Conservation (phyloP, 2,113 vertebrate genomes). For the Cromileptes altivelis region DNA sequence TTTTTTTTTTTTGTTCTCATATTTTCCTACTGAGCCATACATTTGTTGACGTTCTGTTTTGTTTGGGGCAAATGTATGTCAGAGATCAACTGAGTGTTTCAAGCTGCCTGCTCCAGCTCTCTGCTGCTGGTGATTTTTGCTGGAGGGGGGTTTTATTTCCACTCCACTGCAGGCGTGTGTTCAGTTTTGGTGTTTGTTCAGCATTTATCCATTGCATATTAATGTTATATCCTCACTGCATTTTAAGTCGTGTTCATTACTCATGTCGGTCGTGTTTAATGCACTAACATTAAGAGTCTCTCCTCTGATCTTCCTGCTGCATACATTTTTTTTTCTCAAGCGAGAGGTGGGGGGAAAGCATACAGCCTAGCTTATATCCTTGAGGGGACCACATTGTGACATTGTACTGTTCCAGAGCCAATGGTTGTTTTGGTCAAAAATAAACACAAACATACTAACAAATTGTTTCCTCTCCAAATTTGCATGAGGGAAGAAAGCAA, state of each 20-base stretch:
- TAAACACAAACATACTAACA: slow-evolving; percentile 36
- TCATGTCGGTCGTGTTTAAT: slow-evolving; percentile 28
- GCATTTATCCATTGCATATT: slow-evolving; percentile 48
- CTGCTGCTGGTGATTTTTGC: slow-evolving; percentile 23
- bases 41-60: slow-evolving; percentile 59
- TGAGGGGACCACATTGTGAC: slow-evolving; percentile 62
- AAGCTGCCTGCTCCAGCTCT: slow-evolving; percentile 33
- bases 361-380: slow-evolving; percentile 37
- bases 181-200: slow-evolving; percentile 52
- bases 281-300: slow-evolving; percentile 56
- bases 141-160: background rate
- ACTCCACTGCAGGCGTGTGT: slow-evolving; percentile 29
- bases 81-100: slow-evolving; percentile 43
- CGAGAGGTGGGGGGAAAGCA: background rate
- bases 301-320: slow-evolving; percentile 56
- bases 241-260: slow-evolving; percentile 61
- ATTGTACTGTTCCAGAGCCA: slow-evolving; percentile 62
- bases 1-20: slow-evolving; percentile 44
- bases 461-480: slow-evolving; percentile 77
- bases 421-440: slow-evolving; percentile 41
- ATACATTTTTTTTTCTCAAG: slow-evolving; percentile 9
- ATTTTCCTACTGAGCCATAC: slow-evolving; percentile 62
- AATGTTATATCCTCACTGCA: slow-evolving; percentile 59
- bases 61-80: slow-evolving; percentile 65
- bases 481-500: slow-evolving; percentile 72